These are phyloP conservation scores for Pteronura brasiliensis DNA, from an alignment of 2,113 vertebrate genomes.

Conservation along the genomic window DNA sequence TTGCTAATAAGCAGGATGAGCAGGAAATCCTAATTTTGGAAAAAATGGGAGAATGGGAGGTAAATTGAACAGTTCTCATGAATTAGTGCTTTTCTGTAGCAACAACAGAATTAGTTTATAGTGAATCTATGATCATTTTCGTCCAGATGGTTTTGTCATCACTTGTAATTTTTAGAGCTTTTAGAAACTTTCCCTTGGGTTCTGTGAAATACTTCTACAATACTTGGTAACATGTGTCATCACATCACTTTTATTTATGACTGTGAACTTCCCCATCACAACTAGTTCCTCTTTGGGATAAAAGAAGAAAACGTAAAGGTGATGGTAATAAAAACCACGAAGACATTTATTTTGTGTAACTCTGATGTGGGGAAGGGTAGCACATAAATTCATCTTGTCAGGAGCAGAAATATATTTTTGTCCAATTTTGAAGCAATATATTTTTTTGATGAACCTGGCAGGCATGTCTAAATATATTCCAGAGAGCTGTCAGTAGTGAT, in stretches of 20 bases:
- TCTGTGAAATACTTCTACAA: not conserved
- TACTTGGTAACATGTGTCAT: not conserved
- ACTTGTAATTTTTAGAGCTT: slow-evolving; percentile 12
- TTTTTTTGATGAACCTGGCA: not conserved
- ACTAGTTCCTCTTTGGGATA: not conserved
- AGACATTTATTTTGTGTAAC: not conserved
- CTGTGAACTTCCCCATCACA: not conserved
- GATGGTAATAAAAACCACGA: not conserved
- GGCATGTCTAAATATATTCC: slow-evolving; percentile 6
- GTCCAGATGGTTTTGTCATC: slow-evolving; percentile 33
- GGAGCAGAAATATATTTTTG: not conserved
- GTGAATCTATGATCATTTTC: not conserved
- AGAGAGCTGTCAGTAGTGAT: not conserved
- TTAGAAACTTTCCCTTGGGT: not conserved
- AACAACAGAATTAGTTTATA: not conserved
- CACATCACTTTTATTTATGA: slow-evolving; percentile 20
- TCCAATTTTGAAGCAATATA: not conserved
- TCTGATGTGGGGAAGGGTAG: not conserved
- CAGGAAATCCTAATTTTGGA: not conserved
- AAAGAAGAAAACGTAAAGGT: not conserved
- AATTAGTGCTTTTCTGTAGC: not conserved
- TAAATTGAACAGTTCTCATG: not conserved
- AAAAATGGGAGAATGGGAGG: not conserved
- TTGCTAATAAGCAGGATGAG: not conserved
- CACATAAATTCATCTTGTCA: not conserved